These are phyloP conservation scores for Choloepus hoffmanni DNA, from an alignment of 2,113 vertebrate species.

Conservation along the genomic window DNA sequence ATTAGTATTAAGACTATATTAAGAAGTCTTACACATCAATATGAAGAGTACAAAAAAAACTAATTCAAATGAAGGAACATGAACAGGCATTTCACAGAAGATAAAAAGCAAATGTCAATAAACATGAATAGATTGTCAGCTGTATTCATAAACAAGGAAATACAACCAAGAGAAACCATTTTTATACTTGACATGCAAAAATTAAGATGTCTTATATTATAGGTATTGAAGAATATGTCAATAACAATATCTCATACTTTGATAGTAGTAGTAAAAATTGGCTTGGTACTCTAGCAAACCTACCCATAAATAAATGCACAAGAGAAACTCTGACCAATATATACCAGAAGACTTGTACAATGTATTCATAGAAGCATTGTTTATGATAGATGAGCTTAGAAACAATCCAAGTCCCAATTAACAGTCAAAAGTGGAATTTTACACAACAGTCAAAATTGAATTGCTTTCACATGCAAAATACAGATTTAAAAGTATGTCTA, in stretches of 20 bases:
- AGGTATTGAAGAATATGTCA: background rate
- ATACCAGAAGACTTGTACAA: background rate
- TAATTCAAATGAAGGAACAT: background rate
- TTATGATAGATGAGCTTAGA: background rate
- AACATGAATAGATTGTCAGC: background rate
- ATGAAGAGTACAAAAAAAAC: background rate
- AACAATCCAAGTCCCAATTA: background rate
- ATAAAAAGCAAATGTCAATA: background rate
- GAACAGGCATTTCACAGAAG: background rate
- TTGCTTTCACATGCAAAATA: background rate
- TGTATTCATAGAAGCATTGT: background rate
- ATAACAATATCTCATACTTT: background rate
- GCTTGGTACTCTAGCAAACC: background rate
- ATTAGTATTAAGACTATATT: background rate
- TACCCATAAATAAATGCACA: background rate
- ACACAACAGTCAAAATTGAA: background rate
- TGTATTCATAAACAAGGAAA: background rate
- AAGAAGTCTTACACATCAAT: background rate
- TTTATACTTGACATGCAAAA: background rate
- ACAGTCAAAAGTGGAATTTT: background rate
- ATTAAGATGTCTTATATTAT: background rate
- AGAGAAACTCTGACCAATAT: background rate
- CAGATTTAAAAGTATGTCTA: background rate
- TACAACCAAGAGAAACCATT: background rate
- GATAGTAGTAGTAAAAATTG: background rate